A percentile compares a stretch with the other conserved stretches of the same genome.
Evolutionary conservation across 2,888 invertebrate genomes (phyloP).

Genomic region (Yponomeuta cagnagella): DNA sequence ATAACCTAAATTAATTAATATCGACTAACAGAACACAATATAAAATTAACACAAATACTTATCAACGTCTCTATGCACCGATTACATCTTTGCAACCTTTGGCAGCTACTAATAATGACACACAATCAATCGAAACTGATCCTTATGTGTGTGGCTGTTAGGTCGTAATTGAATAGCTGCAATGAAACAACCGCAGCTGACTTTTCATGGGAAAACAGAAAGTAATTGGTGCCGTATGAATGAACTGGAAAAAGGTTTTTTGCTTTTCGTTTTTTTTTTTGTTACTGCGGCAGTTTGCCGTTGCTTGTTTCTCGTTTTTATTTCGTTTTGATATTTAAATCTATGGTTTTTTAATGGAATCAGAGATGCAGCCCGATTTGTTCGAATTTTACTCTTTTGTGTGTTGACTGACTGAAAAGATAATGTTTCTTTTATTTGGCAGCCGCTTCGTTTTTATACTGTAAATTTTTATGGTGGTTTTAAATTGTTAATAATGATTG

Average conservation of each 20-base stretch:
- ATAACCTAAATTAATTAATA: neutral
- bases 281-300: neutral
- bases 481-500: too few relatives aligned
- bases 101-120: slow-evolving; percentile 1
- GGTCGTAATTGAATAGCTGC: neutral
- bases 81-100: neutral
- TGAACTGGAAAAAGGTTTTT: slow-evolving; percentile 3
- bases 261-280: neutral
- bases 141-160: neutral
- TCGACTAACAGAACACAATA: neutral
- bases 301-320: neutral
- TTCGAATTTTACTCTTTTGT: too few relatives aligned
- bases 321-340: neutral
- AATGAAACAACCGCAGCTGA: slow-evolving; percentile 2
- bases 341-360: neutral
- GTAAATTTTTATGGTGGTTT: too few relatives aligned
- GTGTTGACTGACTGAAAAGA: too few relatives aligned
- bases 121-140: neutral
- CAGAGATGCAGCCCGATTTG: neutral
- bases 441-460: too few relatives aligned
- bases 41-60: neutral
- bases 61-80: neutral
- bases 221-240: slow-evolving; percentile 7
- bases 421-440: too few relatives aligned
- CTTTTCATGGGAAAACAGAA: slow-evolving; percentile 8